These are phyloP conservation scores for Nematolebias whitei DNA, from an alignment of 2,113 vertebrate species.

Conservation along the genomic window DNA sequence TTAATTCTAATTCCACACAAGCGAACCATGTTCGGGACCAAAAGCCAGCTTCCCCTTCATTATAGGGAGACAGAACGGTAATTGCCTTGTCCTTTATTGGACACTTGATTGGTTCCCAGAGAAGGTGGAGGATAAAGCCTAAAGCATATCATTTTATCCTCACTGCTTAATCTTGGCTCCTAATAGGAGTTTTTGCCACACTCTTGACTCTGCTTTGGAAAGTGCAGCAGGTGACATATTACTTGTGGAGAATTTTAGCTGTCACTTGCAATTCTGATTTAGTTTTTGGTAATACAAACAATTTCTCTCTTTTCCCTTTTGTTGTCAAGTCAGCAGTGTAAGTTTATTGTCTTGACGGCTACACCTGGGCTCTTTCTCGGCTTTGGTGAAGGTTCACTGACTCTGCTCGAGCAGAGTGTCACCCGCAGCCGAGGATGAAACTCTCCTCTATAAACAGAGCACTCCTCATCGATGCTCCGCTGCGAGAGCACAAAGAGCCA, in stretches of 20 bases:
- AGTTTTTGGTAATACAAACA: constrained; percentile 60
- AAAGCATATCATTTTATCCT: constrained; percentile 73
- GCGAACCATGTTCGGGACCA: constrained; percentile 63
- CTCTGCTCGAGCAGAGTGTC: constrained; percentile 58
- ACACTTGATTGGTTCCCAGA: constrained; percentile 78
- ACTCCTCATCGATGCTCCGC: constrained; percentile 52
- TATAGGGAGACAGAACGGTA: constrained; percentile 72
- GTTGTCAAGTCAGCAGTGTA: constrained; percentile 68
- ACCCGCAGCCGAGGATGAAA: constrained; percentile 47
- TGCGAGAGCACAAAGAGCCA: constrained; percentile 67
- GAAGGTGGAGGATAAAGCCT: constrained; percentile 69
- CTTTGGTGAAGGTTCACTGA: constrained; percentile 62
- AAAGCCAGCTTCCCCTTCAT: constrained; percentile 73
- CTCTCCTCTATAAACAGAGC: constrained; percentile 53
- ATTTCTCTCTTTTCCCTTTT: constrained; percentile 52
- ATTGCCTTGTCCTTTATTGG: constrained; percentile 80
- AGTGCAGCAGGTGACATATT: constrained; percentile 29
- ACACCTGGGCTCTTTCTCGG: constrained; percentile 45
- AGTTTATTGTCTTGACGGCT: constrained; percentile 56
- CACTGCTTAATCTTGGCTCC: constrained; percentile 68
- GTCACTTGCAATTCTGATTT: constrained; percentile 53
- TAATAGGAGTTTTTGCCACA: constrained; percentile 64
- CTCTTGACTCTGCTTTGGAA: constrained; percentile 31
- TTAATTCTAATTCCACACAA: constrained; percentile 82
- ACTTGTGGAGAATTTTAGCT: constrained; percentile 43